A percentile compares a stretch with the other conserved stretches of the same genome.
phyloP scores from a whole-genome alignment of 2,888 invertebrate species.

The Synanthedon myopaeformis region DNA sequence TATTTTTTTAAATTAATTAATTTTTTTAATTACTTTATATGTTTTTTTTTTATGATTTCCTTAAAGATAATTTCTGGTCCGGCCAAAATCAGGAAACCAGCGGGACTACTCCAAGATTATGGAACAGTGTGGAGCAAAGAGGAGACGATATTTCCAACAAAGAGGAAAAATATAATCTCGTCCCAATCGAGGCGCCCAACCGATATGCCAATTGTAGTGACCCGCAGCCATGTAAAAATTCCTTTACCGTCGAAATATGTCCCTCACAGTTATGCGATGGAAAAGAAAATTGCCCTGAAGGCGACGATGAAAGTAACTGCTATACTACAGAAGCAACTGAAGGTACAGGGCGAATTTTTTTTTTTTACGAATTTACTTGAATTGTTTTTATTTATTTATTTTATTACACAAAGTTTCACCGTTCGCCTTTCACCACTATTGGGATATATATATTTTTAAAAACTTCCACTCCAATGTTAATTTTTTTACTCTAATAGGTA shows the following conservation, averaged over 20 bases:
- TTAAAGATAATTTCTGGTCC: background rate
- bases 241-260: constrained; percentile 9
- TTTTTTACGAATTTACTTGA: no score
- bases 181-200: background rate
- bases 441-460: no score
- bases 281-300: constrained; percentile 15
- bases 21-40: background rate
- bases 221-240: background rate
- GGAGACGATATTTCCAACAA: background rate
- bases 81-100: background rate
- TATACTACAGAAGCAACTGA: background rate
- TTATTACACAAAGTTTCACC: no score
- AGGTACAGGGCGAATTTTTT: background rate
- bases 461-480: no score
- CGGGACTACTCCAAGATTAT: background rate
- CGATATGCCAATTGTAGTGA: background rate
- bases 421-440: no score
- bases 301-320: constrained; percentile 20
- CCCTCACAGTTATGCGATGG: constrained; percentile 17
- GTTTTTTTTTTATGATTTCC: background rate
- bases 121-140: background rate
- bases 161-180: background rate
- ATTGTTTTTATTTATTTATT: no score
- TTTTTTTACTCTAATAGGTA: no score
- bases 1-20: background rate